These are phyloP conservation scores for Ellobium chinense DNA, from an alignment of 2,888 invertebrate species.

Conservation along the genomic window DNA sequence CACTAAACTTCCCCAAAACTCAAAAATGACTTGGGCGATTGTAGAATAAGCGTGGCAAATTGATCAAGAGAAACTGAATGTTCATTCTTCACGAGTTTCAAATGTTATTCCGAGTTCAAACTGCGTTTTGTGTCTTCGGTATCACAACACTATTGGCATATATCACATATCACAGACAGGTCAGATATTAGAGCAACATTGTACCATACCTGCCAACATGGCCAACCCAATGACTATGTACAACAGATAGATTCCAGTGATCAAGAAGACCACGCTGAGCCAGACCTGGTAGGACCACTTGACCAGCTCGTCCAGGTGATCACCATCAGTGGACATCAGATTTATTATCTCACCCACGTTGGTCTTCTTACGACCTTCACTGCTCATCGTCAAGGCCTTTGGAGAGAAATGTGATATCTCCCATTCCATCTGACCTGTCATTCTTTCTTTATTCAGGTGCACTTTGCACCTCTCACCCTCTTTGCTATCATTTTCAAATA, in stretches of 20 bases:
- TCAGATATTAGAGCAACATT: not conserved
- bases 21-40: no score
- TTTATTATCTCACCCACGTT: slow-evolving; percentile 78
- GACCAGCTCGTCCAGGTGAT: slow-evolving; percentile 68
- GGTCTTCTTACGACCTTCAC: slow-evolving; percentile 68
- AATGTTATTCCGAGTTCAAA: no score
- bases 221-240: slow-evolving; percentile 81
- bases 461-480: no score
- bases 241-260: slow-evolving; percentile 85
- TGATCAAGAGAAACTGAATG: no score
- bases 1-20: no score
- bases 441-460: no score
- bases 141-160: no score
- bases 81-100: no score
- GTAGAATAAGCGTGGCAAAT: no score
- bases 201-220: slow-evolving; percentile 77
- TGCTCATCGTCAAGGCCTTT: slow-evolving; percentile 76
- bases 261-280: slow-evolving; percentile 88
- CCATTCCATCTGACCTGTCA: no score
- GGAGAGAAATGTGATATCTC: not conserved
- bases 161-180: no score
- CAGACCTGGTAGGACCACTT: slow-evolving; percentile 68
- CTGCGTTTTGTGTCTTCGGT: no score
- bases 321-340: slow-evolving; percentile 78
- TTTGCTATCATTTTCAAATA: not conserved